A percentile compares a stretch with the other conserved stretches of the same genome.
Conservation (phyloP, 2,113 vertebrate species). For the Perccottus glenii region DNA sequence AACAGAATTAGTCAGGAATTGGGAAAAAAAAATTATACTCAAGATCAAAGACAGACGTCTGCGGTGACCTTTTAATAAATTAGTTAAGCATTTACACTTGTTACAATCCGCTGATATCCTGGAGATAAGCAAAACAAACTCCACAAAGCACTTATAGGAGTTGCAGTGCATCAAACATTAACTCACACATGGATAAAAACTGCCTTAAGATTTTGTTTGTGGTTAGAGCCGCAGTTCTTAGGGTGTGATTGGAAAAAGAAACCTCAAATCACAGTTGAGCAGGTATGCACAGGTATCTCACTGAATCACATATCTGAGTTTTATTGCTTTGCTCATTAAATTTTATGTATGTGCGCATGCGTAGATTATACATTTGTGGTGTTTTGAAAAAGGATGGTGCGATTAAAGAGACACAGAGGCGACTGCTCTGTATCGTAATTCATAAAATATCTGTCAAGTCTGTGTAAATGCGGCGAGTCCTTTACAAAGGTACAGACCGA, state of each 20-base stretch:
- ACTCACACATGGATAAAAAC: too few species aligned
- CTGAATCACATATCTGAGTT: constrained; percentile 29
- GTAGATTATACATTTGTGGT: not conserved
- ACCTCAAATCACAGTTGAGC: constrained; percentile 31
- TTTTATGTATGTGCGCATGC: not conserved
- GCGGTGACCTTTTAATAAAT: not conserved
- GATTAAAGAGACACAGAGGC: not conserved
- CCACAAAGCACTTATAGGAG: constrained; percentile 2
- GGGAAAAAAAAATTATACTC: not conserved
- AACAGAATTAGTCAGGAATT: not conserved
- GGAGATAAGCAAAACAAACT: constrained; percentile 45
- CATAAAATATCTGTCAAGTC: too few species aligned
- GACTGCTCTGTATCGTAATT: too few species aligned
- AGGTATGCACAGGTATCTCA: constrained; percentile 58
- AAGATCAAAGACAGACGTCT: not conserved
- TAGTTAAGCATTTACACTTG: not conserved
- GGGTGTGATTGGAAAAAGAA: constrained; percentile 30
- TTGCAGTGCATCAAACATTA: not conserved
- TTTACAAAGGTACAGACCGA: not conserved
- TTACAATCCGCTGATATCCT: constrained; percentile 14
- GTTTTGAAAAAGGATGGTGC: not conserved
- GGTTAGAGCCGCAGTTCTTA: not conserved
- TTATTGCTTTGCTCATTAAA: constrained; percentile 49
- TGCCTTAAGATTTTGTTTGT: constrained; percentile 7
- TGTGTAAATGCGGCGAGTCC: not conserved